These are phyloP conservation scores for Aix galericulata DNA, from an alignment of 2,113 vertebrate species.

Conservation along the genomic window DNA sequence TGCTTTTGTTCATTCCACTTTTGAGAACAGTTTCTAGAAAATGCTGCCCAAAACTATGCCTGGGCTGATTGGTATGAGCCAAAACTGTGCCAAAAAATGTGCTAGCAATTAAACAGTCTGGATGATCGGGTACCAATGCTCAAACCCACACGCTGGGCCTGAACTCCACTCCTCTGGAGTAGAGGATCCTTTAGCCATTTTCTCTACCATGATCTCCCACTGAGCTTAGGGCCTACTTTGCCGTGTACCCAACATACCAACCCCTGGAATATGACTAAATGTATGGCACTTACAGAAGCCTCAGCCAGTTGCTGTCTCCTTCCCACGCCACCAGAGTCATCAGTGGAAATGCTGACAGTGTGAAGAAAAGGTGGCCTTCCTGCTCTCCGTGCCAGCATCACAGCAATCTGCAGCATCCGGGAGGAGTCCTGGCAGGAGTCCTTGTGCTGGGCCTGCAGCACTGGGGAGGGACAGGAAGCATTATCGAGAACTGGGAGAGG, in stretches of 20 bases:
- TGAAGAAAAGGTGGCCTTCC: slow-evolving; percentile 43
- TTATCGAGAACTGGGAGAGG: background rate
- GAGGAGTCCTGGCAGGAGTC: slow-evolving; percentile 49
- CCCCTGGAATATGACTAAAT: background rate
- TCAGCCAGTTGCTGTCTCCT: slow-evolving; percentile 6
- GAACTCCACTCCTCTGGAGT: background rate
- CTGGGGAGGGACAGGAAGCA: slow-evolving; percentile 31
- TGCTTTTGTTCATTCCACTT: background rate
- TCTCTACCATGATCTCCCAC: background rate
- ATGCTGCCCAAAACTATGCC: background rate
- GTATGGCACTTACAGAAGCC: background rate
- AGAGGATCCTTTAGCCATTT: background rate
- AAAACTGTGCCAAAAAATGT: background rate
- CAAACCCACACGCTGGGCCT: background rate
- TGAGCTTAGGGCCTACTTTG: background rate
- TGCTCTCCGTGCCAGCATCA: background rate
- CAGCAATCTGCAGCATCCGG: background rate
- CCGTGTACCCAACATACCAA: background rate
- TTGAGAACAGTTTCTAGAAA: background rate
- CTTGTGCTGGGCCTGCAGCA: background rate
- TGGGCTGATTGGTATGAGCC: background rate
- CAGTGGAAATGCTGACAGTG: slow-evolving; percentile 48
- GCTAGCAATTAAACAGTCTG: background rate
- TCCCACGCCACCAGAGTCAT: slow-evolving; percentile 8
- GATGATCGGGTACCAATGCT: too few species aligned